phyloP scores from a whole-genome alignment of 2,113 vertebrate species.

The Mola mola region DNA sequence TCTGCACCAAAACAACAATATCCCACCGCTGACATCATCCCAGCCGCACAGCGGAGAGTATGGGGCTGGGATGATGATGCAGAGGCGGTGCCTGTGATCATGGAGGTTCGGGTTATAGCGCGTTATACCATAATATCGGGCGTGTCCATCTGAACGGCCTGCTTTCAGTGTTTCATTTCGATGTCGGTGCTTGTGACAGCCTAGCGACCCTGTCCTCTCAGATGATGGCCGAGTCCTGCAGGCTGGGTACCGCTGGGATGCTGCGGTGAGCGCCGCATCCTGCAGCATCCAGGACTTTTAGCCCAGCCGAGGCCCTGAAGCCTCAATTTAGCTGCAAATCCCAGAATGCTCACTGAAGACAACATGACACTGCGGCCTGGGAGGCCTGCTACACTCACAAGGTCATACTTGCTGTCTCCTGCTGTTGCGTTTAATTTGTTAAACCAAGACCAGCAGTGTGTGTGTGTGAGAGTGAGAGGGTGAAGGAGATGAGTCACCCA shows the following conservation, averaged over 20 bases:
- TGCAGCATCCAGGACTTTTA: constrained; percentile 41
- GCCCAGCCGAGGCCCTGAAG: constrained; percentile 42
- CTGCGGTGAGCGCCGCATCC: constrained; percentile 58
- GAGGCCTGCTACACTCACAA: constrained; percentile 33
- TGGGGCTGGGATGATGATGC: constrained; percentile 58
- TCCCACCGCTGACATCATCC: neutral
- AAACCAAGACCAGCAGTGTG: constrained; percentile 14
- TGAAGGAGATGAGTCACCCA: constrained; percentile 64
- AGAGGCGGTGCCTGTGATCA: constrained; percentile 78
- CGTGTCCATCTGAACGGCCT: neutral
- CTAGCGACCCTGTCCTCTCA: neutral
- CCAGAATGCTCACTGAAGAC: constrained; percentile 10
- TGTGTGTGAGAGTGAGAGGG: constrained; percentile 12
- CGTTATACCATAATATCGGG: neutral
- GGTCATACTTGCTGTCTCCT: constrained; percentile 31
- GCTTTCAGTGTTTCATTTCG: neutral
- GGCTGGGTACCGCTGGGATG: constrained; percentile 53
- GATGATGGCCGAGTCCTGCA: neutral
- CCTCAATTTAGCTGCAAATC: constrained; percentile 3
- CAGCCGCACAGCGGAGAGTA: constrained; percentile 12
- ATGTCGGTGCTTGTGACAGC: neutral
- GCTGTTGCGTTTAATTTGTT: neutral
- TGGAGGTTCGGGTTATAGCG: constrained; percentile 29
- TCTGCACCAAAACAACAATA: neutral
- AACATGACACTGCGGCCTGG: constrained; percentile 11